Percentiles rank a stretch among this genome's conserved stretches.
phyloP scores from a whole-genome alignment of 2,113 vertebrate genomes.

The Phoxinus phoxinus region DNA sequence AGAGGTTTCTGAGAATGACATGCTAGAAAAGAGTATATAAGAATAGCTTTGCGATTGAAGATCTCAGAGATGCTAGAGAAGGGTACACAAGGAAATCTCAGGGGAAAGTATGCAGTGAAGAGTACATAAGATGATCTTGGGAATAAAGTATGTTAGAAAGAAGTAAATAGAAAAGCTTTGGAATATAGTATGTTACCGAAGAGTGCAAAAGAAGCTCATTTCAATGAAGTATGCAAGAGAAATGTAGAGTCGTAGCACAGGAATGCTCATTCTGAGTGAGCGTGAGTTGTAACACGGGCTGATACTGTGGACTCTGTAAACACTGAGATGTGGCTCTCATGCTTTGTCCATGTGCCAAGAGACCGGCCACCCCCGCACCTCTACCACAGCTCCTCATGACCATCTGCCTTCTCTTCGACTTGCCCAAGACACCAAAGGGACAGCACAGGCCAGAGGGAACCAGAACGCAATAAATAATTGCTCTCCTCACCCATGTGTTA shows the following conservation, averaged over 20 bases:
- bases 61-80: neutral
- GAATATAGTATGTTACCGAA: constrained; percentile 18
- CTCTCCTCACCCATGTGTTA: neutral
- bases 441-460: constrained; percentile 57
- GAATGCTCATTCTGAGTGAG: constrained; percentile 2
- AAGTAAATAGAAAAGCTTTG: neutral
- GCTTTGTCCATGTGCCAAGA: constrained; percentile 66
- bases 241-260: neutral
- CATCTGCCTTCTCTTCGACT: constrained; percentile 72
- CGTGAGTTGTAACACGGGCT: neutral
- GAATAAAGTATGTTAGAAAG: neutral
- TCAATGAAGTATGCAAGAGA: neutral
- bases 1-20: neutral
- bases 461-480: constrained; percentile 62
- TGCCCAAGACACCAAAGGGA: constrained; percentile 68
- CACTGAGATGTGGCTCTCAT: constrained; percentile 61
- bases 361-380: constrained; percentile 69
- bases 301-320: constrained; percentile 31
- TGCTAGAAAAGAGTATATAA: neutral
- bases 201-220: neutral
- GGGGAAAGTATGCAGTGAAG: neutral
- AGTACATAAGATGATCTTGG: no score
- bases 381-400: constrained; percentile 68
- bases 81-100: neutral
- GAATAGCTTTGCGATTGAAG: neutral